A percentile compares a stretch with the other conserved stretches of the same genome.
Conservation (phyloP, 2,113 vertebrate species). For the Scalopus aquaticus region DNA sequence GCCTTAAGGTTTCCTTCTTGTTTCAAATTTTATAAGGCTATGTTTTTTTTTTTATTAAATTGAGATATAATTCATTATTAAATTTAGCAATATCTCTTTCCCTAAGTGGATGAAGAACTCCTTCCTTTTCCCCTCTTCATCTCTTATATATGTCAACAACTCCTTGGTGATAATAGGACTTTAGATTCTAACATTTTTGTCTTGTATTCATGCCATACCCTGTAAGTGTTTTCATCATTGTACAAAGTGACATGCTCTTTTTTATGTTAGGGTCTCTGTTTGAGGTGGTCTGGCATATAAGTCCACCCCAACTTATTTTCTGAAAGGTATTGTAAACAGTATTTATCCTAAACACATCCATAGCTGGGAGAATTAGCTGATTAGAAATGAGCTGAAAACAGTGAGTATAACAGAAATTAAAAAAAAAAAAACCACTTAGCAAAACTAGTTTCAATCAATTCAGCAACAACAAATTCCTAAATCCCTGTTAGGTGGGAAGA, state of each 20-base stretch:
- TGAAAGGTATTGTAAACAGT: not conserved
- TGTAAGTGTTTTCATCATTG: not conserved
- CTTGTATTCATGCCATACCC: not conserved
- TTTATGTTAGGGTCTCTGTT: not conserved
- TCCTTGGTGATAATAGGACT: not conserved
- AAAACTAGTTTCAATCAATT: not conserved
- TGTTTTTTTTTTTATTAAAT: not conserved
- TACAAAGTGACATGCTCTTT: accelerated
- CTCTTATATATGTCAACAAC: not conserved
- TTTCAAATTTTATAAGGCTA: not conserved
- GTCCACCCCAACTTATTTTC: not conserved
- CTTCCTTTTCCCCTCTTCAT: not conserved
- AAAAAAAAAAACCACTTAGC: not conserved
- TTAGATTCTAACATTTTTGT: not conserved
- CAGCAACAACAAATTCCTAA: not conserved
- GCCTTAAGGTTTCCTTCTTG: not conserved
- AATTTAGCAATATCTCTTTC: not conserved
- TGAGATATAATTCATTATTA: not conserved
- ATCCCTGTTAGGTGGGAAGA: not conserved
- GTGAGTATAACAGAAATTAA: not conserved
- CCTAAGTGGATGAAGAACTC: not conserved
- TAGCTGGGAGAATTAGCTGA: not conserved
- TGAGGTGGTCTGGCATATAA: not conserved
- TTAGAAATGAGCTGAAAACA: not conserved
- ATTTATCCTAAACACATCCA: not conserved